Evolutionary conservation across 2,888 invertebrate species (phyloP).

Genomic region (Eulithis prunata): DNA sequence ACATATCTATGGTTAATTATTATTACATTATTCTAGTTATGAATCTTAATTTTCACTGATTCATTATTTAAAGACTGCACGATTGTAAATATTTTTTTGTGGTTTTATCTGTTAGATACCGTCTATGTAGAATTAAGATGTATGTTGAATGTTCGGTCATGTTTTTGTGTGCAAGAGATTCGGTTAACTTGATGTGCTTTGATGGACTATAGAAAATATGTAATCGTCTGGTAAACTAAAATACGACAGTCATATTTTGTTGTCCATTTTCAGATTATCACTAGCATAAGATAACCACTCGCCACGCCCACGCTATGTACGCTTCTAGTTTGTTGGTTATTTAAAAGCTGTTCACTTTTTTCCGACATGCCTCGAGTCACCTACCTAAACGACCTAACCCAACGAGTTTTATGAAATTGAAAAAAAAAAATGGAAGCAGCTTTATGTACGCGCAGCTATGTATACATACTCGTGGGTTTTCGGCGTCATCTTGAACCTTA

Average conservation of each 20-base stretch:
- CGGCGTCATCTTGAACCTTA: no score
- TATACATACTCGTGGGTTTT: no score
- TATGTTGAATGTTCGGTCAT: conserved; percentile 54
- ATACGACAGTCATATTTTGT: conserved; percentile 37
- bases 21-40: conserved; percentile 51
- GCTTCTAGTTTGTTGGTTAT: background rate
- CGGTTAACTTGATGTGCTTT: conserved; percentile 48
- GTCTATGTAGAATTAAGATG: conserved; percentile 49
- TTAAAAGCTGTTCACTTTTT: background rate
- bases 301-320: background rate
- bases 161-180: conserved; percentile 60
- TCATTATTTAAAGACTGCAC: conserved; percentile 73
- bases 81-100: conserved; percentile 65
- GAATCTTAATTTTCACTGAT: conserved; percentile 56
- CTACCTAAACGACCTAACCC: no score
- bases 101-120: conserved; percentile 57
- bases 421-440: no score
- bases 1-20: conserved; percentile 78
- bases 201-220: conserved; percentile 26
- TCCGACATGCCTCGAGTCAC: no score
- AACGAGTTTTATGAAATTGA: no score
- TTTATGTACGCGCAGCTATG: no score
- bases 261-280: conserved; percentile 22
- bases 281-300: conserved; percentile 13
- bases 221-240: background rate